Conservation (phyloP, 2,888 invertebrate genomes). For the Frankliniella fusca region DNA sequence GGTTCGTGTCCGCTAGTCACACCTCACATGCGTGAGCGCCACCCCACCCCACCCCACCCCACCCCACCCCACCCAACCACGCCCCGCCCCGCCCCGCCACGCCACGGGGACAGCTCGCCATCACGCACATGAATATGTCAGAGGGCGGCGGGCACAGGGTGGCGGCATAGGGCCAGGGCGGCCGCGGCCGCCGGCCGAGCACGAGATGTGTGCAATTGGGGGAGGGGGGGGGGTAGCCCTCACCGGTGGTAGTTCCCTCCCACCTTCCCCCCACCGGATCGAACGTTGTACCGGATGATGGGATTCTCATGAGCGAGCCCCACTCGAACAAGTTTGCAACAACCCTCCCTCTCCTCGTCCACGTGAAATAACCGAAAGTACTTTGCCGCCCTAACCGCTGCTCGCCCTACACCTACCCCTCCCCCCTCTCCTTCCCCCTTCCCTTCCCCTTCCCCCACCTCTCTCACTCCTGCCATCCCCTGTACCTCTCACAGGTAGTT, state of each 20-base stretch:
- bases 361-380: too few species aligned
- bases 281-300: too few species aligned
- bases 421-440: not conserved
- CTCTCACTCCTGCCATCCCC: not conserved
- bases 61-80: not conserved
- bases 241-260: not conserved
- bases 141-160: not conserved
- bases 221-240: not conserved
- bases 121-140: slow-evolving; percentile 1
- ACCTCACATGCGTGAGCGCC: not conserved
- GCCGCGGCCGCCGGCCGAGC: not conserved
- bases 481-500: too few species aligned
- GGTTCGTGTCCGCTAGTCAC: not conserved
- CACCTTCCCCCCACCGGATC: not conserved
- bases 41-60: not conserved
- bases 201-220: not conserved
- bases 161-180: too few species aligned
- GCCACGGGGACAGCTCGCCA: not conserved
- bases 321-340: too few species aligned
- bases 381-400: too few species aligned
- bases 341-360: too few species aligned
- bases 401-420: too few species aligned
- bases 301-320: too few species aligned
- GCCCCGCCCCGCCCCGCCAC: not conserved
- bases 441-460: not conserved